Evolutionary conservation across 2,888 invertebrate species (phyloP).

Genomic region (Amphipoea lucens): DNA sequence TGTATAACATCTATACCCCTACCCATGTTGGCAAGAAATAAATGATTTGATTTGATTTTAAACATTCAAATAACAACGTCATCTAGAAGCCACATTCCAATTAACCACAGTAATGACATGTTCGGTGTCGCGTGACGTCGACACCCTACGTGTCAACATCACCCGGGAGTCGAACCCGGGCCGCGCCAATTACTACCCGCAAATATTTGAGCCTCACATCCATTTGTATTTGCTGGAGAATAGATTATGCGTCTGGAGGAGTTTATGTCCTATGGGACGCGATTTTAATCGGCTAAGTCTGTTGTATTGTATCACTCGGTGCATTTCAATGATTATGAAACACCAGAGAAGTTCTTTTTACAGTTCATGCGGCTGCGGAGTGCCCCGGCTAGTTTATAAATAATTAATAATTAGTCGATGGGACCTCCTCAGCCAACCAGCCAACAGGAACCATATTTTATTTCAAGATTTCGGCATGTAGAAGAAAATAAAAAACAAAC

Average conservation of each 20-base stretch:
- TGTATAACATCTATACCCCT: too few species aligned
- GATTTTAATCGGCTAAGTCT: neutral
- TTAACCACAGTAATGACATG: slow-evolving; percentile 49
- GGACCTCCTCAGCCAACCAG: neutral
- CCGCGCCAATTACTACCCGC: slow-evolving; percentile 70
- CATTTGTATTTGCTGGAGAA: slow-evolving; percentile 51
- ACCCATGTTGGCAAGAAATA: too few species aligned
- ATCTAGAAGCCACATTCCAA: slow-evolving; percentile 37
- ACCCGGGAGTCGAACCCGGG: slow-evolving; percentile 67
- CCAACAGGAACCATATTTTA: neutral
- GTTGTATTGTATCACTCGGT: neutral
- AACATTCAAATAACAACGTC: neutral
- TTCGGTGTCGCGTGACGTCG: slow-evolving; percentile 29
- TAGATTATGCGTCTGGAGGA: slow-evolving; percentile 37
- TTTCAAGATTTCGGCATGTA: neutral
- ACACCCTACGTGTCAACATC: slow-evolving; percentile 64
- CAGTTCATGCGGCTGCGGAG: neutral
- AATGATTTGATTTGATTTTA: too few species aligned
- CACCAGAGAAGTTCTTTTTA: neutral
- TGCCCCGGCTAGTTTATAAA: neutral
- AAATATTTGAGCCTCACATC: slow-evolving; percentile 71
- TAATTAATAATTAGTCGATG: neutral
- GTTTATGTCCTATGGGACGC: slow-evolving; percentile 29
- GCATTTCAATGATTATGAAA: neutral
- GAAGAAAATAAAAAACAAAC: neutral